Base-by-base conservation (phyloP, 2,888 invertebrate species). In the Trilocha varians region DNA sequence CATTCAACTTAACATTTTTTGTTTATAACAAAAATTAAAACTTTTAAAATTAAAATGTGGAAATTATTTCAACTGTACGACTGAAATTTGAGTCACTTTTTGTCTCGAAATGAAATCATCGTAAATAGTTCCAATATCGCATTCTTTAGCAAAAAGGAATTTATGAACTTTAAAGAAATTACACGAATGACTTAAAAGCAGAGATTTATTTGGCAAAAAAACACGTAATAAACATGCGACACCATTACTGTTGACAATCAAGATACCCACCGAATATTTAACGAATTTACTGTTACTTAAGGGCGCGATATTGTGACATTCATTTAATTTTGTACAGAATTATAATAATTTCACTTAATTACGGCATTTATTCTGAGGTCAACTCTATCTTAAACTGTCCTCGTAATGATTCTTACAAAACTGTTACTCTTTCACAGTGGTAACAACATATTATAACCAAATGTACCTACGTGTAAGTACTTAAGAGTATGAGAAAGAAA, bases 301-400 rank as follows among this genome's bases (percentile, higher is more conserved):
- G 67, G 64, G 66, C 69, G 70, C 65, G 68, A 74, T 72, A 69
- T 72, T 75, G 74, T 75, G 74, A 77, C 76, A 75, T 78, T 73
- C 71, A 73, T 76, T 78, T 74, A 74, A 76, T 71, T 74, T 73
- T 66, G 70, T 68, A 66, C 71, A 75, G 76, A 76, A 80, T 80
- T 79, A 78, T 75, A 78, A 80, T 83, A 84, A 84, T 79, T 85
- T 78, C 72, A 78, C 67, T 76, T 84, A 85, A 84, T 85, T 82
- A 78, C 79, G 57, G 72, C 78, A 78, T 83, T 83, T 78, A 83
- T 80, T 78, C 56, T 50, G 56, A 56, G 50, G 55, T 73, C 74
- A 79, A 72, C 71, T 66, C 63, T 66, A 69, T 74, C 70, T 74
- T 66, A 59, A 25, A 25, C 25, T 47, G 60, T 55, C 59, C 60